phyloP scores from a whole-genome alignment of 1,140 invertebrate species.

The Melipona quadrifasciata region DNA sequence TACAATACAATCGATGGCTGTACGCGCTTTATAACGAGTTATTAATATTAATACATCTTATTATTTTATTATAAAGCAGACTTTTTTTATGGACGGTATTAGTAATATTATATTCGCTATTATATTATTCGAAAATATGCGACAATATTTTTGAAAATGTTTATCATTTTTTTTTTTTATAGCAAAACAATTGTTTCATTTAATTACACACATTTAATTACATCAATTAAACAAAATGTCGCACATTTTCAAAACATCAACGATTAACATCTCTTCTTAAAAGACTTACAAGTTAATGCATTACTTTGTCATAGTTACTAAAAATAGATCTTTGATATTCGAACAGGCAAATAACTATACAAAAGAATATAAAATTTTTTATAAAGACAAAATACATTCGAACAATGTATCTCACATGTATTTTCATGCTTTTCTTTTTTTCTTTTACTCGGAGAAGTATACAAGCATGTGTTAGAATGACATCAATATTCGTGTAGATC shows the following conservation, averaged over 20 bases:
- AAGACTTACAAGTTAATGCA: conserved; percentile 1
- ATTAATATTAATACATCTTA: conserved; percentile 12
- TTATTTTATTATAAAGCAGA: conserved; percentile 44
- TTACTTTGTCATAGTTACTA: conserved; percentile 19
- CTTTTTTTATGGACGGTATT: conserved; percentile 58
- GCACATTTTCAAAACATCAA: neutral
- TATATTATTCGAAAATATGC: conserved; percentile 18
- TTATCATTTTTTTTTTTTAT: too few relatives aligned
- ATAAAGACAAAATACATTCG: conserved; percentile 18
- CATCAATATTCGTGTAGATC: conserved; percentile 4
- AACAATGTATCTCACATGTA: neutral
- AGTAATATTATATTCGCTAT: conserved; percentile 8
- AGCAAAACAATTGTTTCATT: neutral
- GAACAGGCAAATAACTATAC: conserved; percentile 56
- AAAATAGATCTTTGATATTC: conserved; percentile 64
- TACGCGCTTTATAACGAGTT: neutral
- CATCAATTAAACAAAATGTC: neutral
- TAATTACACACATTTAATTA: neutral
- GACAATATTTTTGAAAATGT: neutral
- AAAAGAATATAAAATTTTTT: conserved; percentile 32
- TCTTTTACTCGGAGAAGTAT: neutral
- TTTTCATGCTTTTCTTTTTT: neutral
- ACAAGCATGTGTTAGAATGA: conserved; percentile 28
- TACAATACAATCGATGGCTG: neutral
- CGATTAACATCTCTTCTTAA: neutral